These are phyloP conservation scores for Erebia palarica DNA, from an alignment of 2,888 invertebrate genomes.

Conservation along the genomic window DNA sequence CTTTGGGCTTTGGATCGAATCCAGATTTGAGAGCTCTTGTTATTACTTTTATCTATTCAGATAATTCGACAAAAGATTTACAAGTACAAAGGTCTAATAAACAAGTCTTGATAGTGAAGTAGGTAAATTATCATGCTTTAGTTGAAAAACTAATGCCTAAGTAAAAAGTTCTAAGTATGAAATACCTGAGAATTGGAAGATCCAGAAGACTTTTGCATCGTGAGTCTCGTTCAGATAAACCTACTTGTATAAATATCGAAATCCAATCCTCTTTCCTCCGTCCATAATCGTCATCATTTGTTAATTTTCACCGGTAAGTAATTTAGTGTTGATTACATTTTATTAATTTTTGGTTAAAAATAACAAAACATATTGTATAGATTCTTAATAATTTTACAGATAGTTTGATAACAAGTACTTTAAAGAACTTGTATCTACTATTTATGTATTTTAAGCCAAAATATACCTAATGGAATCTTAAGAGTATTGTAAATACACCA, in stretches of 20 bases:
- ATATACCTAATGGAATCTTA: no score
- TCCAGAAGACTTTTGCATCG: conserved; percentile 11
- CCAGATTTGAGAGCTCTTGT: no score
- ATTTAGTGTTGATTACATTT: no score
- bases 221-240: not conserved
- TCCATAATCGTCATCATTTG: no score
- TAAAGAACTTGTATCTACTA: no score
- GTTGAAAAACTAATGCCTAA: not conserved
- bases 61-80: not conserved
- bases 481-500: not conserved
- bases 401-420: no score
- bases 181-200: conserved; percentile 15
- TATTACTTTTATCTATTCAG: not conserved
- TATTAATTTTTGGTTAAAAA: no score
- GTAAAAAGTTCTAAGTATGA: not conserved
- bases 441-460: no score
- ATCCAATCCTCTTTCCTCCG: not conserved
- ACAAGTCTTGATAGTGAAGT: not conserved
- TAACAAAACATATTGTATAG: no score
- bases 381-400: no score
- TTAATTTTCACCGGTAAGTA: not conserved
- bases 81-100: not conserved
- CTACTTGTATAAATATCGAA: no score
- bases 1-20: no score
- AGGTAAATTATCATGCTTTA: not conserved